Base-by-base conservation (phyloP, 2,113 vertebrate species). In the Ornithorhynchus anatinus region DNA sequence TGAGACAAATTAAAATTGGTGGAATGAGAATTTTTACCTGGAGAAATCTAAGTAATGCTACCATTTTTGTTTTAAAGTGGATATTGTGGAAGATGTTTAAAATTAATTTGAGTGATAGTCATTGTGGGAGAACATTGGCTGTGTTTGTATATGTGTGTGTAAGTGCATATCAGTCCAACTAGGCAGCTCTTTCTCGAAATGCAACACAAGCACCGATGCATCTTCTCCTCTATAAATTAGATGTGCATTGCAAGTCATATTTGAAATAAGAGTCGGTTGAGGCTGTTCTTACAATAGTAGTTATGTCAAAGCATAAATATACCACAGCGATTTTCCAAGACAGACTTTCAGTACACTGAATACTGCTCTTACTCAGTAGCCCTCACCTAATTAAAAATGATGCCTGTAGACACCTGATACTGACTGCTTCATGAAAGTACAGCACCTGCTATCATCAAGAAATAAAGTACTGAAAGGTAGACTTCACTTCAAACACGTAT, bases 31-130 rank as follows among this genome's bases (percentile, higher is more conserved):
- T 73, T 42, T 64, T 50, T 52, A 69, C 6, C 69, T 60, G 39
- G 1, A 63, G 42, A 57, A 53, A 17, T 58, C 8, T 61, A 36
- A 53, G 23, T 69, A 72, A 77, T 69, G 69, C 47, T 53, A 50
- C 17, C 27, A 7, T 57, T 19, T 42, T n/a, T n/a, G n/a, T n/a
- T n/a, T n/a, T n/a, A n/a, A n/a, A n/a, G 23, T 67, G 17, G 64
- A 10, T 57, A 38, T 63, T 53, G 69, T 69, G 35, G 50, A 72
- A 67, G 10, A 59, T 57, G 36, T 48, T 73, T 52, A 60, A 69
- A 68, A 68, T 75, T 60, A n/a, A 80, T 48, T 53, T 51, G n/a
- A 69, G 32, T 23, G 25, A 48, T 65, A 53, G 56, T 72, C 43
- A 69, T 48, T 66, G 8, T 1, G 1, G 5, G 8, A 36, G 69